Conservation (phyloP, 1,140 invertebrate species). For the Drosophila repleta region DNA sequence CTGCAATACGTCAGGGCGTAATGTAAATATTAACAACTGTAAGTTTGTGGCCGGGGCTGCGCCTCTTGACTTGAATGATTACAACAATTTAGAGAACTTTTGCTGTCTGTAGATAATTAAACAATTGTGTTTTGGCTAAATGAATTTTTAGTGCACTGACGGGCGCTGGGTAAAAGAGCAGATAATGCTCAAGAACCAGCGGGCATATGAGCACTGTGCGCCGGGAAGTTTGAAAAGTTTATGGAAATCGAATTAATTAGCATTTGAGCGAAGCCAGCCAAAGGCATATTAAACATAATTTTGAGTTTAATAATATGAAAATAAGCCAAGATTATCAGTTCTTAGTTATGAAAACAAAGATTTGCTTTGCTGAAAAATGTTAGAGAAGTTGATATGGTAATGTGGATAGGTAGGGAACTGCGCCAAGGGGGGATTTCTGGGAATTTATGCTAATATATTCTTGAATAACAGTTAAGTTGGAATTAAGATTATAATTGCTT, state of each 20-base stretch:
- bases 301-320: too few relatives aligned
- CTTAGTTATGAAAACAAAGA: too few relatives aligned
- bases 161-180: not conserved
- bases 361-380: too few relatives aligned
- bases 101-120: conserved; percentile 72
- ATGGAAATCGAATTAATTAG: not conserved
- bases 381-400: too few relatives aligned
- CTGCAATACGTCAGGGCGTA: conserved; percentile 67
- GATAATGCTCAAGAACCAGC: conserved; percentile 9
- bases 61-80: conserved; percentile 55
- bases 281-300: too few relatives aligned
- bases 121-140: conserved; percentile 74
- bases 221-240: not conserved
- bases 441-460: too few relatives aligned
- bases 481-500: too few relatives aligned
- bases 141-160: conserved; percentile 58
- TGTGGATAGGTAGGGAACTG: too few relatives aligned
- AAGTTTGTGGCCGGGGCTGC: conserved; percentile 1
- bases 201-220: not conserved
- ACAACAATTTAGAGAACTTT: conserved; percentile 63
- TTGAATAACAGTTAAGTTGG: too few relatives aligned
- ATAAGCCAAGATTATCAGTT: too few relatives aligned
- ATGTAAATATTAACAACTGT: conserved; percentile 57
- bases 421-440: too few relatives aligned
- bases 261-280: too few relatives aligned